phyloP scores from a whole-genome alignment of 2,888 invertebrate species.

The Clitarchus hookeri region DNA sequence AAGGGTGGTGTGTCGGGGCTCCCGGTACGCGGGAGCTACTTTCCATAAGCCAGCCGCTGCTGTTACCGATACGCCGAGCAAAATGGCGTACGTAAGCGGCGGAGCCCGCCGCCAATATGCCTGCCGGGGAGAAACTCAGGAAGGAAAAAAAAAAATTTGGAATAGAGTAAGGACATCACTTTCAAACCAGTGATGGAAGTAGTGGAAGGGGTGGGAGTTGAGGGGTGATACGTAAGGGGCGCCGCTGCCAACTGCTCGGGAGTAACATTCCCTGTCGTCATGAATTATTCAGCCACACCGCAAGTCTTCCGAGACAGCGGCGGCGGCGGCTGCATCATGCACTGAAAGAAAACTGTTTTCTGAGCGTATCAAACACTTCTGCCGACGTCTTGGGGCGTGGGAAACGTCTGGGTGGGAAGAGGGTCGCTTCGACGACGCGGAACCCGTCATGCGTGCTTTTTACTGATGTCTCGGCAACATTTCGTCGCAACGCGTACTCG shows the following conservation, averaged over 20 bases:
- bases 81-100: background rate
- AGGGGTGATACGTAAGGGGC: background rate
- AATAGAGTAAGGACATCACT: background rate
- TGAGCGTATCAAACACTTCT: background rate
- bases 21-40: background rate
- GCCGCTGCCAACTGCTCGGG: background rate
- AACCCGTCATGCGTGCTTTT: too few species aligned
- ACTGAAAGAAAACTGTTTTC: background rate
- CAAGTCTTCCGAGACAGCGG: background rate
- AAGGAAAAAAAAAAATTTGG: background rate
- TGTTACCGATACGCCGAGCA: background rate
- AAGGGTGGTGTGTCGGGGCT: background rate
- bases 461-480: too few species aligned
- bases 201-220: too few species aligned
- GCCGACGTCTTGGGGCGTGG: background rate
- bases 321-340: background rate
- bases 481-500: too few species aligned
- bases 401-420: too few species aligned
- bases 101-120: background rate
- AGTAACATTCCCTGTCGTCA: slow-evolving; percentile 3
- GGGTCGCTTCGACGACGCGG: too few species aligned
- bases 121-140: background rate
- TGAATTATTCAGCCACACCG: background rate
- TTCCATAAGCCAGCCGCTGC: background rate
- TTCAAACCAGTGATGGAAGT: background rate